Evolutionary conservation across 2,888 invertebrate species (phyloP).

Genomic region (Mermis nigrescens): DNA sequence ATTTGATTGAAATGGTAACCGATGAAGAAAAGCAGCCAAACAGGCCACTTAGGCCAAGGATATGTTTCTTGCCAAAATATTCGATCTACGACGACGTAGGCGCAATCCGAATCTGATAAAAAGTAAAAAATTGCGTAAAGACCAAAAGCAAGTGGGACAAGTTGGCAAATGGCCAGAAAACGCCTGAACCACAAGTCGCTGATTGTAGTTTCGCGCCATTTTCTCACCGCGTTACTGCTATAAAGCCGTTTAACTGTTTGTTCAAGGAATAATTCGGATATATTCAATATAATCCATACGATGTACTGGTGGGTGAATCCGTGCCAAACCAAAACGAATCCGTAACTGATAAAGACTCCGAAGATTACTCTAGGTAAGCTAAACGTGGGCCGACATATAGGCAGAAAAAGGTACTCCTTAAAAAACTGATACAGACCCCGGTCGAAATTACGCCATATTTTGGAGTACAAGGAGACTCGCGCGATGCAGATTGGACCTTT

Average conservation of each 20-base stretch:
- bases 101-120: conserved; percentile 23
- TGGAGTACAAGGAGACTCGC: conserved; percentile 35
- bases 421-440: conserved; percentile 36
- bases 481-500: conserved; percentile 35
- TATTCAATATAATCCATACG: conserved; percentile 36
- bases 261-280: conserved; percentile 33
- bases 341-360: conserved; percentile 34
- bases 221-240: conserved; percentile 9
- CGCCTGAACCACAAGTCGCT: conserved; percentile 25
- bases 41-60: conserved; percentile 25
- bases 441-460: conserved; percentile 38
- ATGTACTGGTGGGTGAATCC: conserved; percentile 34
- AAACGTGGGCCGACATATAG: conserved; percentile 34
- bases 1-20: conserved; percentile 28
- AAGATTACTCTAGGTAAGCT: conserved; percentile 31
- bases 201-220: conserved; percentile 21
- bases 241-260: conserved; percentile 26
- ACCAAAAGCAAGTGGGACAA: conserved; percentile 28
- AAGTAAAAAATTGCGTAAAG: conserved; percentile 32
- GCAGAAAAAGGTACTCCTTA: conserved; percentile 37
- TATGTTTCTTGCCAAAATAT: conserved; percentile 29
- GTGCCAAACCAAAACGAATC: conserved; percentile 37
- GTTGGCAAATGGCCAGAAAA: conserved; percentile 21
- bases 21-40: conserved; percentile 23
- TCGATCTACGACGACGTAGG: conserved; percentile 28